These are phyloP conservation scores for Zhuqinia jingwanae DNA, from an alignment of 2,888 invertebrate species.

Conservation along the genomic window DNA sequence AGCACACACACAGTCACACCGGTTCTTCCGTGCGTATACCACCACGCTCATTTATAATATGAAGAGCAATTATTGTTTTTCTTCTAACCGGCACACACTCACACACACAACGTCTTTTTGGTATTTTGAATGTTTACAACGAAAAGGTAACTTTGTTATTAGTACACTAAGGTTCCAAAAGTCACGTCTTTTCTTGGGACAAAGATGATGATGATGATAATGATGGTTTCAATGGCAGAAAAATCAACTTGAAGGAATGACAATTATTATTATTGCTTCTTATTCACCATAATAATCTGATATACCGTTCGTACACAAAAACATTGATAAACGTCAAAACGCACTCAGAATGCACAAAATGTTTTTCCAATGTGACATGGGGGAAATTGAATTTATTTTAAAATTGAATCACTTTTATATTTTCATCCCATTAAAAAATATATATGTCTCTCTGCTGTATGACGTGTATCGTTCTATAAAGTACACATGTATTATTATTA, in stretches of 20 bases:
- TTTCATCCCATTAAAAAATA: slow-evolving; percentile 17
- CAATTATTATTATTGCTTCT: too few relatives aligned
- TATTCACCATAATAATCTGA: too few relatives aligned
- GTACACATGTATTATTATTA: too few relatives aligned
- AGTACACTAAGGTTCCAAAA: slow-evolving; percentile 56
- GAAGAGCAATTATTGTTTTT: slow-evolving; percentile 58
- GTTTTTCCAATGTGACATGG: too few relatives aligned
- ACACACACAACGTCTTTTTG: background rate
- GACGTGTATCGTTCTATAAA: slow-evolving; percentile 42
- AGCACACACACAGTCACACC: too few relatives aligned
- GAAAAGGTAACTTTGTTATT: slow-evolving; percentile 11
- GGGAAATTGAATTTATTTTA: too few relatives aligned
- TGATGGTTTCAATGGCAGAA: slow-evolving; percentile 30
- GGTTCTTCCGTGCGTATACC: slow-evolving; percentile 36
- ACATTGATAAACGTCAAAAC: slow-evolving; percentile 43
- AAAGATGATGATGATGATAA: background rate
- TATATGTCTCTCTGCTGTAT: background rate
- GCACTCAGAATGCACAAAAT: background rate
- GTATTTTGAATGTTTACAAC: background rate
- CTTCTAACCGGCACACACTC: slow-evolving; percentile 32
- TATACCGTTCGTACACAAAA: too few relatives aligned
- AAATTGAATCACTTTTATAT: background rate
- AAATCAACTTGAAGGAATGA: slow-evolving; percentile 13
- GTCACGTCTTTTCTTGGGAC: slow-evolving; percentile 55
- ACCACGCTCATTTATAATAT: slow-evolving; percentile 27